Evolutionary conservation across 2,797 vertebrate genomes (phyloP), one percentile per base, ranked within the genome.

Genomic region (Pterois miles): DNA sequence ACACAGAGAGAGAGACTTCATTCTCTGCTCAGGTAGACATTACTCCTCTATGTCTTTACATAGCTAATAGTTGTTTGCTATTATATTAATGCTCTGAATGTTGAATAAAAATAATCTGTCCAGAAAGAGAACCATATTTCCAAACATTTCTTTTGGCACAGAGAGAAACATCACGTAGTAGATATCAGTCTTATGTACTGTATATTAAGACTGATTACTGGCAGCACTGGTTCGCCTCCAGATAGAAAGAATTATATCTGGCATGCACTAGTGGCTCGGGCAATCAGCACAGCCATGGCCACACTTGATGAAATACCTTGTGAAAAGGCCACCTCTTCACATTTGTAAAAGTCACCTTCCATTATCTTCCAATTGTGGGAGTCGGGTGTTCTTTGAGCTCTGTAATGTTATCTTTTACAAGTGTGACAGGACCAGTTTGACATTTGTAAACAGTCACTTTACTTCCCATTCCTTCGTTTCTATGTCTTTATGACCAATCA

Each of bases 321-420:
- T 23, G 91, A 94, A 95, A 94, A 95, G 92, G 90, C 87, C 92
- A 93, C 85, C 88, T 88, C 89, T 92, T 93, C 89, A 91, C 90
- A 89, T 93, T 93, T 91, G 88, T 89, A 89, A 87, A 89, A 93
- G 92, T 92, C 92, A 87, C 81, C 88, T 91, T 83, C 73, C 77
- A 88, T 93, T 91, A 92, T 90, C 88, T 86, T 88, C 84, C 80
- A 69, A 34, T 87, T 76, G 79, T 70, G 71, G 80, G 68, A 82
- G 85, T 68, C 57, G 20, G 71, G 52, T 84, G 76, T 83, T 88
- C 63, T 74, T 81, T 84, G 76, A 79, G 64, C 83, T 76, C 74
- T 60, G 84, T 76, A 88, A 92, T 84, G 75, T 86, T 89, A 88
- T 92, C 89, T 79, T 69, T 85, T 81, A 86, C 82, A 90, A 88